Evolutionary conservation across 2,888 invertebrate species (phyloP).

Genomic region (Acronicta aceris): DNA sequence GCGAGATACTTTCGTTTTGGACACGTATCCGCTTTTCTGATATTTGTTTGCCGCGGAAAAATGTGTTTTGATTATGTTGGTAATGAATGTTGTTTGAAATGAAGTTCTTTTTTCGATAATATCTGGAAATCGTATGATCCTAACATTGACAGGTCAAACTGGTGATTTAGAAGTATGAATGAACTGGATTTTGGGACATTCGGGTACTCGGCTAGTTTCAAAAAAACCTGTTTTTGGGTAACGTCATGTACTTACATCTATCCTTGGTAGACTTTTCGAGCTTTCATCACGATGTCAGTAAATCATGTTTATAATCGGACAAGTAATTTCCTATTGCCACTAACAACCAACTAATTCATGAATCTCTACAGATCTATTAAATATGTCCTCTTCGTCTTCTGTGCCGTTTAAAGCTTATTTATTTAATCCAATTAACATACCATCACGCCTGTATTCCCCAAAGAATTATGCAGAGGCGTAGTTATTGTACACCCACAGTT

Average conservation of each 20-base stretch:
- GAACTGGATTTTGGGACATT: too few species aligned
- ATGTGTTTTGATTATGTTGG: conserved; percentile 13
- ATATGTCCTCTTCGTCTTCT: not conserved
- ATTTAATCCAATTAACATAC: not conserved
- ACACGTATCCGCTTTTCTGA: conserved; percentile 45
- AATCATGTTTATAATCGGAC: not conserved
- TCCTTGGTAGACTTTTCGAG: not conserved
- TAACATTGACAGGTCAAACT: too few species aligned
- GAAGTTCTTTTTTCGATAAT: not conserved
- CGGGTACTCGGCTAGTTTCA: not conserved
- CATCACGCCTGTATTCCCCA: too few species aligned
- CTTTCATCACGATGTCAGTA: not conserved
- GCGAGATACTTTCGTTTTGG: conserved; percentile 71
- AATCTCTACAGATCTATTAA: not conserved
- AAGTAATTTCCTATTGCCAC: not conserved
- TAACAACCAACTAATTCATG: not conserved
- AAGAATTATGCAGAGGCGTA: too few species aligned
- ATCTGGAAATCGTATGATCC: not conserved
- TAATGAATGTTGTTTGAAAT: conserved; percentile 2
- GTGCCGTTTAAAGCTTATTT: not conserved
- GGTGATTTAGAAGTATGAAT: too few species aligned
- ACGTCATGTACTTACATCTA: not conserved
- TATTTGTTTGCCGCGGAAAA: conserved; percentile 20
- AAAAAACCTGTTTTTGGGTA: not conserved
- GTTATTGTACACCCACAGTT: too few species aligned